Base-by-base conservation (phyloP, 2,888 invertebrate genomes). In the Apamea epomidion region DNA sequence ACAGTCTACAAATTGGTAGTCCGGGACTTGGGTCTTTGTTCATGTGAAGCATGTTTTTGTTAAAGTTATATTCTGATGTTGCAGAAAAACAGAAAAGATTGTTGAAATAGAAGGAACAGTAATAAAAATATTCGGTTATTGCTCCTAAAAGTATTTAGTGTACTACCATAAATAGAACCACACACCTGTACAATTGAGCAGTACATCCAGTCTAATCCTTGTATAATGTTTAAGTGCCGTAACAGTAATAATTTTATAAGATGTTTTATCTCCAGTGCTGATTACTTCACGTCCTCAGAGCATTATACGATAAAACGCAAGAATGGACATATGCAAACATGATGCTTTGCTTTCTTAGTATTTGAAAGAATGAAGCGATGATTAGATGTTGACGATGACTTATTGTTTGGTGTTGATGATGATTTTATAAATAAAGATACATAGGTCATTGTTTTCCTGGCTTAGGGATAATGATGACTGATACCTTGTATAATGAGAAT, bases 191-290 rank as follows among this genome's bases (percentile, higher is more conserved):
- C 74, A 74, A 51, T 25, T 18, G 6, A 48, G 5, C 16, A 25
- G 54, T 65, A 51, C 60, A 25, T 12, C 25, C 32, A 45, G 8
- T 8, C 5, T 64, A 51, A 62, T 74, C 68, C 74, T 58, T 70
- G 14, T 25, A 58, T 37, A 48, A 48, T 37, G 37, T 12, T 37
- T 58, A 18, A 68, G 32, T 51, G 42, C 58, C 16, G 25, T 60
- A 54, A 68, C 18, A 42, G 42, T 54, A 60, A 62, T 62, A 37
- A 25, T 72, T 51, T 71, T 3, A 37, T 32, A 42, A 60, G 51
- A 74, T 60, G 29, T 78, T 81, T 42, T 74, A 69, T 74, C 48
- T 65, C 54, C 54, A 78, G 60, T 70, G 18, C 25, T 54, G 32
- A 73, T 70, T 68, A 82, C 37, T 69, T 69, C 18, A 32, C 2